Evolutionary conservation across 2,797 vertebrate species (phyloP).

Genomic region (Tympanoctomys barrerae): DNA sequence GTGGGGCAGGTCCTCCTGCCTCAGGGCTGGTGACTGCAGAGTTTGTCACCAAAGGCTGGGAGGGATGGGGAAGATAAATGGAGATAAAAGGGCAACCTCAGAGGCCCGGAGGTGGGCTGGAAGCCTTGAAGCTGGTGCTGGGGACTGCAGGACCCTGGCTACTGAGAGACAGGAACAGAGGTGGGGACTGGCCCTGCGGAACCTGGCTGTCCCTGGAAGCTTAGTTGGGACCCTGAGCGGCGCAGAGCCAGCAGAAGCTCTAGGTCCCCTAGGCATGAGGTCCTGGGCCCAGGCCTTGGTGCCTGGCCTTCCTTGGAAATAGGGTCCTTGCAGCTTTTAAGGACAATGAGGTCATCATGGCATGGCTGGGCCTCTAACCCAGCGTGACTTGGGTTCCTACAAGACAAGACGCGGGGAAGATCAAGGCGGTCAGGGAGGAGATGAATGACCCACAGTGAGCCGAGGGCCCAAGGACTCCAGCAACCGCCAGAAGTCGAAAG

Average conservation of each 20-base stretch:
- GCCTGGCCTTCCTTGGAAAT: not conserved
- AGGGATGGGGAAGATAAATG: not conserved
- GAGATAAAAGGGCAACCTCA: too few relatives aligned
- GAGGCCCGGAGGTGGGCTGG: accelerated
- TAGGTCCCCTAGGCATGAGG: not conserved
- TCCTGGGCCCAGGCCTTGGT: not conserved
- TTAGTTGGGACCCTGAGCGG: too few relatives aligned
- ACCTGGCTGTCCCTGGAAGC: too few relatives aligned
- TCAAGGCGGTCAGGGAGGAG: not conserved
- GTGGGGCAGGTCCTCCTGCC: not conserved
- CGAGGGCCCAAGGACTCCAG: not conserved
- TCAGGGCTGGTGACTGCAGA: not conserved
- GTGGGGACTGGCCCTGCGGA: accelerated
- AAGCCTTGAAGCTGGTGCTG: not conserved
- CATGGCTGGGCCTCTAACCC: not conserved
- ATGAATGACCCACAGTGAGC: accelerated
- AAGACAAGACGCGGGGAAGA: not conserved
- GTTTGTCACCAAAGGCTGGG: not conserved
- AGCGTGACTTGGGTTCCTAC: not conserved
- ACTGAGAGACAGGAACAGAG: too few relatives aligned
- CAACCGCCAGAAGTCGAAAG: not conserved
- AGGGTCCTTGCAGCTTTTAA: not conserved
- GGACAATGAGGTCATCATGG: accelerated
- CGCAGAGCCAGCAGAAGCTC: not conserved
- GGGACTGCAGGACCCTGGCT: accelerated